These are phyloP conservation scores for Menidia beryllina DNA, from an alignment of 2,113 vertebrate species.

Conservation along the genomic window DNA sequence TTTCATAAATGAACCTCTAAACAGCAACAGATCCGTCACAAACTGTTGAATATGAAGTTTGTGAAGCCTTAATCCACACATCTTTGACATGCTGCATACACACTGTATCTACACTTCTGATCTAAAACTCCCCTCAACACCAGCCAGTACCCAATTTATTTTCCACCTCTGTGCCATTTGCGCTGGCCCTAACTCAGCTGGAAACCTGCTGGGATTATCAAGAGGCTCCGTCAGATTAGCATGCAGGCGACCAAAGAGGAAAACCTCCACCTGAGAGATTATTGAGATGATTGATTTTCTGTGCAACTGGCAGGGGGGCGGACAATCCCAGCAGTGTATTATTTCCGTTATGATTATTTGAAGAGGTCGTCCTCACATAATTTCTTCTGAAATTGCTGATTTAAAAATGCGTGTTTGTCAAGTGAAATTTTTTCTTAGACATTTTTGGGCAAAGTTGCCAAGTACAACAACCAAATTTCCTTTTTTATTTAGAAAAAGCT, in stretches of 20 bases:
- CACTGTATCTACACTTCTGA: neutral
- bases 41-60: neutral
- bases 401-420: neutral
- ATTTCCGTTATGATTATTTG: neutral
- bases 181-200: neutral
- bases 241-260: conserved; percentile 28
- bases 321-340: neutral
- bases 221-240: conserved; percentile 34
- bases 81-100: neutral
- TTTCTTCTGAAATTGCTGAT: neutral
- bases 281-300: conserved; percentile 35
- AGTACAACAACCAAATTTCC: neutral
- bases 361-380: neutral
- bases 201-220: conserved; percentile 25
- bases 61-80: neutral
- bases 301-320: neutral
- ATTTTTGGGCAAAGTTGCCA: neutral
- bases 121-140: too few relatives aligned
- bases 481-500: neutral
- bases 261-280: conserved; percentile 51
- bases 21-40: neutral
- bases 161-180: neutral
- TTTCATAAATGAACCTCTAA: neutral
- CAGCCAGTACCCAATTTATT: neutral
- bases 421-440: neutral